A percentile compares a stretch with the other conserved stretches of the same genome.
Conservation (phyloP, 2,113 vertebrate species). For the Lampris megalopsis region DNA sequence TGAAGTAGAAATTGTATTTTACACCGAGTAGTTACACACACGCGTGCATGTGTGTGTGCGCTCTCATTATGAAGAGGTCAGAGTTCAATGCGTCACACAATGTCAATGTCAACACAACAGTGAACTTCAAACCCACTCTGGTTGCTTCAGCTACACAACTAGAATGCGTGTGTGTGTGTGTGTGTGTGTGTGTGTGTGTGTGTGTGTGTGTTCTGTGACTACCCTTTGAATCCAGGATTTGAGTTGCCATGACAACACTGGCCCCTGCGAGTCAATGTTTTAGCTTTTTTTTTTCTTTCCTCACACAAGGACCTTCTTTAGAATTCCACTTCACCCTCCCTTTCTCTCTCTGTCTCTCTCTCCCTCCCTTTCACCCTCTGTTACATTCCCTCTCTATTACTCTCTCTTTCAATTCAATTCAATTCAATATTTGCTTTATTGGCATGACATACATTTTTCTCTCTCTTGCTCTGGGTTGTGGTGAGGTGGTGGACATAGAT, state of each 20-base stretch:
- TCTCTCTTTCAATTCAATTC: slow-evolving; percentile 4
- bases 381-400: background rate
- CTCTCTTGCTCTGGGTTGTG: no score
- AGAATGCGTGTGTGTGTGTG: slow-evolving; percentile 46
- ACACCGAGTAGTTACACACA: no score
- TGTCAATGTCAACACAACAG: background rate
- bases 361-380: background rate
- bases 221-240: slow-evolving; percentile 80
- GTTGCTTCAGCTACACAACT: no score
- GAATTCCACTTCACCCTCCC: slow-evolving; percentile 53
- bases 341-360: slow-evolving; percentile 17
- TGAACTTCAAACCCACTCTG: background rate
- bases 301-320: slow-evolving; percentile 76
- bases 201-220: slow-evolving; percentile 66
- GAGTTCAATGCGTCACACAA: background rate
- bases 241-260: slow-evolving; percentile 85
- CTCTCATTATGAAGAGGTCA: slow-evolving; percentile 1
- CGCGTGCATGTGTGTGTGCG: no score
- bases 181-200: slow-evolving; percentile 40
- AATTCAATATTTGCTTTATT: no score
- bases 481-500: no score
- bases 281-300: slow-evolving; percentile 36
- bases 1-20: no score
- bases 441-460: background rate
- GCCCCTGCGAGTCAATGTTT: slow-evolving; percentile 81